Conservation (phyloP, 2,888 invertebrate genomes). For the Tachina fera region DNA sequence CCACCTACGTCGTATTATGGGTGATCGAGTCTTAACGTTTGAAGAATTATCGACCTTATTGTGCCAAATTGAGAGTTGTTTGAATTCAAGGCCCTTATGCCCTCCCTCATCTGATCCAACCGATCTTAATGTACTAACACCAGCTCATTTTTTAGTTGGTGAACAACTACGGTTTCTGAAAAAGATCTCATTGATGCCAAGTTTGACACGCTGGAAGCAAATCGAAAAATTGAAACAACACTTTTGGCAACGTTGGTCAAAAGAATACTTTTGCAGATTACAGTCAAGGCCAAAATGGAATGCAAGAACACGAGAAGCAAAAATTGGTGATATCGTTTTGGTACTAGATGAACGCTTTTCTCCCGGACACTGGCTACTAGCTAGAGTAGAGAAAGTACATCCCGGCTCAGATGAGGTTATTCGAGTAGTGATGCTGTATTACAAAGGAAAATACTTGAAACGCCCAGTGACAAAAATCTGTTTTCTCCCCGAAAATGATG, state of each 20-base stretch:
- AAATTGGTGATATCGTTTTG: conserved; percentile 28
- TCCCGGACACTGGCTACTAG: conserved; percentile 21
- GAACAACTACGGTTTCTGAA: conserved; percentile 5
- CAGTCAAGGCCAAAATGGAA: not conserved
- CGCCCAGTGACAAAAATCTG: conserved; percentile 32
- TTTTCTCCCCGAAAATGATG: not conserved
- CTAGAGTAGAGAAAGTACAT: conserved; percentile 32
- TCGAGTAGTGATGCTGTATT: conserved; percentile 12
- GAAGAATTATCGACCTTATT: conserved; percentile 43
- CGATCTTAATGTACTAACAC: conserved; percentile 45
- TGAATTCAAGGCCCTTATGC: conserved; percentile 36
- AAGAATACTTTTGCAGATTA: conserved; percentile 13
- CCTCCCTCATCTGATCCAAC: conserved; percentile 42
- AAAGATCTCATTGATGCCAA: conserved; percentile 18
- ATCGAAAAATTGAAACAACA: not conserved
- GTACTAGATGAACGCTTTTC: conserved; percentile 26
- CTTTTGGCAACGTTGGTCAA: conserved; percentile 1
- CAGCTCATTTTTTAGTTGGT: conserved; percentile 38
- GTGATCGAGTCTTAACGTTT: conserved; percentile 26
- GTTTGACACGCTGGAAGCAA: conserved; percentile 16
- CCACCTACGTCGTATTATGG: conserved; percentile 17
- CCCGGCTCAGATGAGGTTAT: conserved; percentile 14
- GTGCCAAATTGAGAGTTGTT: conserved; percentile 47
- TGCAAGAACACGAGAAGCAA: not conserved
- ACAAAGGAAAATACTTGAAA: conserved; percentile 28